Percentiles rank a stretch among this genome's conserved stretches.
These are phyloP conservation scores for Tiliacea citrago DNA, from an alignment of 2,888 invertebrate species.

Conservation along the genomic window DNA sequence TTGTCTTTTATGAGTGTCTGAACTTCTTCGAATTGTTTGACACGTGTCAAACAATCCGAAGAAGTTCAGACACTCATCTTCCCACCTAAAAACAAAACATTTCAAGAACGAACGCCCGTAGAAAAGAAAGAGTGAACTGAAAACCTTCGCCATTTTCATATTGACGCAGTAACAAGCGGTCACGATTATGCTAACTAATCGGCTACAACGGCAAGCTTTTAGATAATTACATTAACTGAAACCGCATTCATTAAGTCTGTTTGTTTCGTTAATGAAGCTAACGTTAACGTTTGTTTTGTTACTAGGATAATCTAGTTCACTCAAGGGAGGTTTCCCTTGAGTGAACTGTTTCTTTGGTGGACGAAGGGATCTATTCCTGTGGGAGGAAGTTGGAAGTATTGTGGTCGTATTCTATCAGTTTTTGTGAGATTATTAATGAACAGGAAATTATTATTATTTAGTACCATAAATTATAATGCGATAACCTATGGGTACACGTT, in stretches of 20 bases:
- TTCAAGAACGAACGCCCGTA: neutral
- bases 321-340: too few relatives aligned
- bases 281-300: conserved; percentile 47
- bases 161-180: conserved; percentile 17
- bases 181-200: conserved; percentile 38
- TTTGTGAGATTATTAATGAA: conserved; percentile 12
- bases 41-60: too few relatives aligned
- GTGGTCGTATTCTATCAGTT: conserved; percentile 14
- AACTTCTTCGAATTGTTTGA: too few relatives aligned
- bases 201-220: conserved; percentile 45
- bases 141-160: conserved; percentile 9
- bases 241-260: conserved; percentile 56
- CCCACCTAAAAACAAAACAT: neutral
- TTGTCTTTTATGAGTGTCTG: too few relatives aligned
- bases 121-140: neutral
- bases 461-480: neutral
- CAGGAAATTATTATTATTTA: conserved; percentile 8
- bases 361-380: neutral
- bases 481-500: neutral
- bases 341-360: conserved; percentile 12
- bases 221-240: conserved; percentile 58
- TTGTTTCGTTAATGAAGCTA: conserved; percentile 50
- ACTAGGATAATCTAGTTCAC: conserved; percentile 5
- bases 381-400: neutral
- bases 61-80: neutral